Evolutionary conservation across 2,797 vertebrate species (phyloP), one percentile per base, ranked within the genome.

Genomic region (Gallinago nigripennis): DNA sequence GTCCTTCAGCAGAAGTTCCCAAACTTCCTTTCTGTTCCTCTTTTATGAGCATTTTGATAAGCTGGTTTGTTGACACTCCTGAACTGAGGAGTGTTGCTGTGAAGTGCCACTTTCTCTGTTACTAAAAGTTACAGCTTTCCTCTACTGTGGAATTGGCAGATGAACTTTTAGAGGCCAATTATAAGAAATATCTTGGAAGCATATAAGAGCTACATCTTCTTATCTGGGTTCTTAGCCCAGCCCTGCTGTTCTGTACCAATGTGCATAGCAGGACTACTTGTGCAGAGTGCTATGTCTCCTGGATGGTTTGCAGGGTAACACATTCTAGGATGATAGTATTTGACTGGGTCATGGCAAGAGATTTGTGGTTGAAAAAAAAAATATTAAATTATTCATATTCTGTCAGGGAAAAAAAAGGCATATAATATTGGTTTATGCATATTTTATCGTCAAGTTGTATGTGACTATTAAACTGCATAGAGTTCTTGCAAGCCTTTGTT

Each of bases 341-440:
- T 69, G 41, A 75, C 45, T 50, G 41, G 53, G 63, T 86, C 73
- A 75, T 84, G 53, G 71, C 81, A 95, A 95, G 56, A 97, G 71
- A 73, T 84, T 77, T 94, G 46, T 92, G 83, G 73, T 61, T 90
- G 60, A 88, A 94, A 95, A 92, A 92, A 95, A 91, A 45, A 33
- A 90, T 83, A 69, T 79, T 97, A 61, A 79, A 96, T 92, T 78
- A 91, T 96, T 87, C 72, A 89, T 94, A 76, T 72, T 91, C 66
- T 93, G 27, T 60, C 48, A 17, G 27, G 27, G 3, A 8, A 24
- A 91, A 91, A 91, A 88, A 88, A 18, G 35, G 21, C 23, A 88
- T 94, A 60, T 90, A 73, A 86, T 92, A 93, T 81, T 82, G 88
- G 75, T 94, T 96, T 95, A 95, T 98, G 81, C 94, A 96, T 97